Evolutionary conservation across 1,140 invertebrate species (phyloP).

Genomic region (Listronotus bonariensis): DNA sequence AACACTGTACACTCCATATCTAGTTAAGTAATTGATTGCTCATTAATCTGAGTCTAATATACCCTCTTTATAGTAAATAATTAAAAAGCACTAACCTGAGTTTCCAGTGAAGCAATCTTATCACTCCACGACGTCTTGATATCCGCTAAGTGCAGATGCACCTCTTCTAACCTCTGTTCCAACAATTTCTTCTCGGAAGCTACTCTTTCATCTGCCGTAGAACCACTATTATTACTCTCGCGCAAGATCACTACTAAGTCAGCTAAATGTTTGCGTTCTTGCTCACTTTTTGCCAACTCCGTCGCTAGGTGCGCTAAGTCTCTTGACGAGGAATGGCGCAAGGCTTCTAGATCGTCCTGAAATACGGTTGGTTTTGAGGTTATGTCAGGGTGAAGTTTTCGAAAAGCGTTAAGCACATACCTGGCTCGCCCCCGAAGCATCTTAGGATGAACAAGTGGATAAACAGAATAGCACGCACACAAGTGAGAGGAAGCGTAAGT

Average conservation of each 20-base stretch:
- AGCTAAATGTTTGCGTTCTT: slow-evolving; percentile 65
- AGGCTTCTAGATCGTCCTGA: slow-evolving; percentile 71
- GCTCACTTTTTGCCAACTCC: slow-evolving; percentile 66
- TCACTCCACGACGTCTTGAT: slow-evolving; percentile 89
- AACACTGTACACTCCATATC: too few species aligned
- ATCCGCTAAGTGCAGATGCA: slow-evolving; percentile 81
- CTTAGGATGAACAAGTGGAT: neutral
- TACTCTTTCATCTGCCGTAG: slow-evolving; percentile 64
- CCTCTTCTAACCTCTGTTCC: slow-evolving; percentile 79
- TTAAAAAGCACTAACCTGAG: slow-evolving; percentile 65
- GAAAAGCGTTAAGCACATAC: slow-evolving; percentile 46
- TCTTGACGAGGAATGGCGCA: slow-evolving; percentile 66
- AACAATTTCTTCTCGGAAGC: slow-evolving; percentile 67
- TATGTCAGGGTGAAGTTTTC: neutral
- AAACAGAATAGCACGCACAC: slow-evolving; percentile 10
- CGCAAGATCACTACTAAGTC: slow-evolving; percentile 70
- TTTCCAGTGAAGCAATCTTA: slow-evolving; percentile 83
- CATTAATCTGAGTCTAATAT: neutral
- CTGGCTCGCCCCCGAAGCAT: slow-evolving; percentile 33
- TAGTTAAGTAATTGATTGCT: too few species aligned
- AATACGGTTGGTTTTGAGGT: slow-evolving; percentile 25
- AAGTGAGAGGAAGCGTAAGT: neutral
- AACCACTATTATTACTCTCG: slow-evolving; percentile 60
- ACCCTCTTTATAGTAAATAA: too few species aligned
- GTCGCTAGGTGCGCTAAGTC: slow-evolving; percentile 64